Conservation (phyloP, 1,140 invertebrate species). For the Lanistes nyassanus region DNA sequence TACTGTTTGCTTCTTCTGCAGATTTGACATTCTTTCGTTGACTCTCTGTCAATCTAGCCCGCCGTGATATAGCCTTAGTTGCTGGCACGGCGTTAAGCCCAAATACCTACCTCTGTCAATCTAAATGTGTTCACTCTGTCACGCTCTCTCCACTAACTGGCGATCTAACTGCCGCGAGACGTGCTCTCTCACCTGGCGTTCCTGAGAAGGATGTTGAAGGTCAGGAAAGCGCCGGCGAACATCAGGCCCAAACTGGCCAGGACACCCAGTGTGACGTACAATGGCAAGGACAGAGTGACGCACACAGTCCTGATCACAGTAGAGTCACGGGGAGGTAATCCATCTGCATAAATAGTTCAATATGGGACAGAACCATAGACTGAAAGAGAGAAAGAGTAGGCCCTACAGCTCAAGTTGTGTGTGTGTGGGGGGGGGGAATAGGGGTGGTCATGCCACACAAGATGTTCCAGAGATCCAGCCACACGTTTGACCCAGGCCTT, state of each 20-base stretch:
- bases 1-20: too few relatives aligned
- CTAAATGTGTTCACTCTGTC: too few relatives aligned
- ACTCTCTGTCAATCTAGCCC: too few relatives aligned
- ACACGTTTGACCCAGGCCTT: too few relatives aligned
- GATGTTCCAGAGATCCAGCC: too few relatives aligned
- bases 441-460: too few relatives aligned
- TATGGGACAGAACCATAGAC: not conserved
- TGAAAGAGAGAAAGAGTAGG: not conserved
- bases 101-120: too few relatives aligned
- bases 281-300: conserved; percentile 66
- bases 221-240: conserved; percentile 91
- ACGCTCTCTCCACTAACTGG: too few relatives aligned
- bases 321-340: conserved; percentile 10
- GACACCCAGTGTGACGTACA: conserved; percentile 77
- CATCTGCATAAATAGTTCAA: not conserved
- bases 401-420: not conserved
- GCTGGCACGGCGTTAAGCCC: too few relatives aligned
- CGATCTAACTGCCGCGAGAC: too few relatives aligned
- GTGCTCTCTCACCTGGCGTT: conserved; percentile 94
- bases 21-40: too few relatives aligned
- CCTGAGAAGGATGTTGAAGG: conserved; percentile 94
- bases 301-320: not conserved
- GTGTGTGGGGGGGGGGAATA: not conserved
- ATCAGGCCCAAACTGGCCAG: conserved; percentile 90
- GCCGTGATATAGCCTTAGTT: too few relatives aligned